Base-by-base conservation (phyloP, 35 echinoderm and acorn worm genomes). In the Eucidaris tribuloides region DNA sequence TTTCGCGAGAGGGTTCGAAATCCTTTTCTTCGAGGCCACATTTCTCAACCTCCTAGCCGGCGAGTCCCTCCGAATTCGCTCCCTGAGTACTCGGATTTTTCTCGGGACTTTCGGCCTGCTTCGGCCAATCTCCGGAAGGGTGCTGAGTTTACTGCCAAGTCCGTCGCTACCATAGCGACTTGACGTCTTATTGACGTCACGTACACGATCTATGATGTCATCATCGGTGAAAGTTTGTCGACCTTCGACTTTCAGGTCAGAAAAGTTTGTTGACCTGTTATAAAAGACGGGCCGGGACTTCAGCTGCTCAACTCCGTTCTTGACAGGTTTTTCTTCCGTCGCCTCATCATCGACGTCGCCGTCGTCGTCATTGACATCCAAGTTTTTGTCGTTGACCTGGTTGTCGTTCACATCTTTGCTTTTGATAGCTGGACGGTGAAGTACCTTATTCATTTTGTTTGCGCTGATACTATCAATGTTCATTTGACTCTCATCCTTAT, bases 141-240 rank as follows among this genome's bases (percentile, higher is more conserved):
- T 64, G 13, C 3, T 64, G 17, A n/a, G 14, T 74, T 44, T 22
- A 2, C 37, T 2, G 35, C 36, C 44, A 14, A 25, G n/a, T 74
- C 68, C 13, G 1, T 74, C 68, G 44, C 44, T 74, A 40, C 7
- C n/a, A 22, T 19, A 40, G 34, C 19, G 35, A 20, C 68, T 74
- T 20, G 34, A 1, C 40, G 44, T 1, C 41, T 74, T 74, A 36
- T 74, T 74, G 68, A 74, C 33, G 41, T 74, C 68, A 44, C 68
- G 68, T 7, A 74, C 68, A 23, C 68, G 44, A 33, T 33, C 68
- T 14, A 74, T 74, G 68, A 74, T 40, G 68, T 74, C 68, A 44
- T 74, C 68, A 20, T 74, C 68, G 38, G 7, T 74, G 20, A 42
- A 74, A 23, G 68, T 74, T 20, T 74, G 68, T 40, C 44, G 29